A percentile compares a stretch with the other conserved stretches of the same genome.
phyloP scores from a whole-genome alignment of 2,888 invertebrate species.

The Phaonia tiefii region DNA sequence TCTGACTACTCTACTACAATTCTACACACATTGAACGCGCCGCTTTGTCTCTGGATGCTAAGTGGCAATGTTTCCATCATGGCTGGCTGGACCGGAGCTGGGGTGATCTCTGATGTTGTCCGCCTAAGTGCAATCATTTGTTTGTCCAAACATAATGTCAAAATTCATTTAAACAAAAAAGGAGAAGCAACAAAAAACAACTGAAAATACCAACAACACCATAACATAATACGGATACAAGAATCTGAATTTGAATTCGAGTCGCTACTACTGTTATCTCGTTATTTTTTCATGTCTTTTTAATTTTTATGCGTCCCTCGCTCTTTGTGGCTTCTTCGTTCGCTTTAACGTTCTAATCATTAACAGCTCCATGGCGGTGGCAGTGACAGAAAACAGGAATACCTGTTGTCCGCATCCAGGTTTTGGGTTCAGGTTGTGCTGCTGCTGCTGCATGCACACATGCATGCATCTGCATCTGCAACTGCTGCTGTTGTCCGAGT shows the following conservation, averaged over 20 bases:
- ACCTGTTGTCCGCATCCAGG: conserved; percentile 43
- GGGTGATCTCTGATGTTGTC: conserved; percentile 56
- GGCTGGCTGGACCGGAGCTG: conserved; percentile 56
- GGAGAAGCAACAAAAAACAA: conserved; percentile 8
- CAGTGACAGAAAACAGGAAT: background rate
- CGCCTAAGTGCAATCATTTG: conserved; percentile 75
- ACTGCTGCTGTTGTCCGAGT: conserved; percentile 45
- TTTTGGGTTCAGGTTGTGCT: background rate
- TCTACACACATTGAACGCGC: conserved; percentile 62
- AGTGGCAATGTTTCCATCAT: conserved; percentile 41
- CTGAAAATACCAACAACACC: conserved; percentile 11
- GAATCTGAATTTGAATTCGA: conserved; percentile 7
- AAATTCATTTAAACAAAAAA: conserved; percentile 70
- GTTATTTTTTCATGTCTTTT: conserved; percentile 65
- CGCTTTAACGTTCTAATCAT: conserved; percentile 5
- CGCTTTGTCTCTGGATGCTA: conserved; percentile 68
- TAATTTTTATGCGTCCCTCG: conserved; percentile 54
- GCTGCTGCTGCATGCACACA: no score
- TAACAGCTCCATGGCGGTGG: conserved; percentile 11
- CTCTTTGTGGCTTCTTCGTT: background rate
- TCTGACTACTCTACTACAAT: background rate
- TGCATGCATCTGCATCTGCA: conserved; percentile 46
- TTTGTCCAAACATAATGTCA: conserved; percentile 73
- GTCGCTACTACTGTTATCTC: conserved; percentile 60
- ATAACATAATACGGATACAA: conserved; percentile 35